Conservation (phyloP, 1,140 invertebrate species). For the Macrosteles quadrilineatus region DNA sequence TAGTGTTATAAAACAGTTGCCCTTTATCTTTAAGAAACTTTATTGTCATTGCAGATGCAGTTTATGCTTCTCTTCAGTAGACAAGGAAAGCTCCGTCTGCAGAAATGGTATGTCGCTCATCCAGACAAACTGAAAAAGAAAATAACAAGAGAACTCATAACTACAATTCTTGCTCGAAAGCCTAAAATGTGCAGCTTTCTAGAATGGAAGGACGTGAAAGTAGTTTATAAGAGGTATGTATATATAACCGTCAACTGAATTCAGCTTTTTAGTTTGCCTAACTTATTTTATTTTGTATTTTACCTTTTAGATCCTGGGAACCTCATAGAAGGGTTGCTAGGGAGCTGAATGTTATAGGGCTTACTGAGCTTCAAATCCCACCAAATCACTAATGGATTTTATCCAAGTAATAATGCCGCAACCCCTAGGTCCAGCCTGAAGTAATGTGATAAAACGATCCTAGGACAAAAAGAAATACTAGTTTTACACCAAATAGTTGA, state of each 20-base stretch:
- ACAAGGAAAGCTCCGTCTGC: slow-evolving; percentile 96
- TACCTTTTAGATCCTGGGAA: background rate
- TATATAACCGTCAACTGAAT: no score
- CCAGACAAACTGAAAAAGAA: slow-evolving; percentile 98
- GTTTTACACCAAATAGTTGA: background rate
- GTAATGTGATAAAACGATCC: background rate
- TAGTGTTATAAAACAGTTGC: no score
- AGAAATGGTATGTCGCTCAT: slow-evolving; percentile 98
- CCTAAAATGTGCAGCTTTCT: slow-evolving; percentile 99
- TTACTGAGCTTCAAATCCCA: no score
- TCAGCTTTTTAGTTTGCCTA: no score
- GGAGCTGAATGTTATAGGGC: background rate
- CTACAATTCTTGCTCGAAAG: slow-evolving; percentile 93
- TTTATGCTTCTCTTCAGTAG: slow-evolving; percentile 99
- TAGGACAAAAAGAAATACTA: background rate
- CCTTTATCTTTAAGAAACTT: no score
- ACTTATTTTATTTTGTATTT: no score
- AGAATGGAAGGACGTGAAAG: slow-evolving; percentile 99
- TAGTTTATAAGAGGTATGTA: slow-evolving; percentile 98
- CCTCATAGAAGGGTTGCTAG: background rate
- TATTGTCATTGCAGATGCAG: slow-evolving; percentile 99
- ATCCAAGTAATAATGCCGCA: no score
- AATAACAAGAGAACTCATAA: slow-evolving; percentile 97
- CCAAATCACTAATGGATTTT: no score
- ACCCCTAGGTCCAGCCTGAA: no score